Evolutionary conservation across 2,888 invertebrate genomes (phyloP).

Genomic region (Ormyrus rosae): DNA sequence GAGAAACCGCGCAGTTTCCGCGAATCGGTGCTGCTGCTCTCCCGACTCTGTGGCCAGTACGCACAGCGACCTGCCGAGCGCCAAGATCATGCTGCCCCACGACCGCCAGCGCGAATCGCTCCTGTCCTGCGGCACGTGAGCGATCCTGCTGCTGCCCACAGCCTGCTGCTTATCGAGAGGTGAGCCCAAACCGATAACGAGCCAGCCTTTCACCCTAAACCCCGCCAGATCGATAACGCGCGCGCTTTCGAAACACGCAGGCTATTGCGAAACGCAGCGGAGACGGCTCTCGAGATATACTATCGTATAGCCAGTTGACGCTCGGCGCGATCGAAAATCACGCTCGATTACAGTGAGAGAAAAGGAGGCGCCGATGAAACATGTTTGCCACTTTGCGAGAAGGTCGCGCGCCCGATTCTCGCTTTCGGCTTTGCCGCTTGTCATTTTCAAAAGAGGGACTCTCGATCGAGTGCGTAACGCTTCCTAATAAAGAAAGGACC

Average conservation of each 20-base stretch:
- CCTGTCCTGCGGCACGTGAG: too few relatives aligned
- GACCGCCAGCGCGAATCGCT: too few relatives aligned
- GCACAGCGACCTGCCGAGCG: too few relatives aligned
- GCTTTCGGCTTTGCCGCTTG: slow-evolving; percentile 20
- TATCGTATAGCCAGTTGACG: not conserved
- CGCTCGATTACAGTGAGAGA: not conserved
- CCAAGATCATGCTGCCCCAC: too few relatives aligned
- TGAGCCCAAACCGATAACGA: too few relatives aligned
- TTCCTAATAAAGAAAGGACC: slow-evolving; percentile 60
- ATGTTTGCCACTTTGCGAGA: not conserved
- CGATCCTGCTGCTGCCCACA: too few relatives aligned
- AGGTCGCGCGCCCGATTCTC: slow-evolving; percentile 34
- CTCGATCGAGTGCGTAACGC: slow-evolving; percentile 52
- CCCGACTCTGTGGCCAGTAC: not conserved
- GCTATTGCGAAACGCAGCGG: slow-evolving; percentile 44
- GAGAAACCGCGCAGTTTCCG: slow-evolving; percentile 71
- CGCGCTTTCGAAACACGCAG: slow-evolving; percentile 39
- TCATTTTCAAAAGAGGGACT: slow-evolving; percentile 44
- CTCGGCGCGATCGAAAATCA: not conserved
- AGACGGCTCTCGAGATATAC: slow-evolving; percentile 14
- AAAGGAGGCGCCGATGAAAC: not conserved
- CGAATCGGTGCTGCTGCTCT: slow-evolving; percentile 65
- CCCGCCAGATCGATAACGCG: slow-evolving; percentile 46
- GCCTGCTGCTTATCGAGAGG: too few relatives aligned
- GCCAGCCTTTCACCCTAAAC: too few relatives aligned